Evolutionary conservation across 2,888 invertebrate genomes (phyloP).

Genomic region (Clanis bilineata): DNA sequence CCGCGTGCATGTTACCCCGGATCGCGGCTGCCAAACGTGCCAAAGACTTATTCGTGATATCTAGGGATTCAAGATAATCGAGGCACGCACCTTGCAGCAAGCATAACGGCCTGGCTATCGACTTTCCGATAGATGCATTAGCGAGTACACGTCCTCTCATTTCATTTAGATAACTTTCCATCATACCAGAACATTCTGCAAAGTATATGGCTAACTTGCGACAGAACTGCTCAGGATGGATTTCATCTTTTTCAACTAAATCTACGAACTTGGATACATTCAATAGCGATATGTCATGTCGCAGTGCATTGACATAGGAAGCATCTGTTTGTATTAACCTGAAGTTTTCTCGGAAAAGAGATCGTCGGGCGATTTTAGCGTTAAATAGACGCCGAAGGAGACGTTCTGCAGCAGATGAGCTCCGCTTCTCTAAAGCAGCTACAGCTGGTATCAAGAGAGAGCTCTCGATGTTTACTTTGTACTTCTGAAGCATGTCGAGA

Average conservation of each 20-base stretch:
- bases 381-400: slow-evolving; percentile 44
- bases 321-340: slow-evolving; percentile 41
- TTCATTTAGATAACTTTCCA: slow-evolving; percentile 29
- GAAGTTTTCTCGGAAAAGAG: slow-evolving; percentile 47
- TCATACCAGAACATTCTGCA: slow-evolving; percentile 46
- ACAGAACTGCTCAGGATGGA: slow-evolving; percentile 42
- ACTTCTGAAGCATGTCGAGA: slow-evolving; percentile 40
- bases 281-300: slow-evolving; percentile 46
- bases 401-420: slow-evolving; percentile 27
- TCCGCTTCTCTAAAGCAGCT: slow-evolving; percentile 30
- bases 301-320: slow-evolving; percentile 55
- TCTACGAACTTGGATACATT: slow-evolving; percentile 33
- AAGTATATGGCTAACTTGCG: slow-evolving; percentile 51
- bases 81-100: slow-evolving; percentile 24
- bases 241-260: slow-evolving; percentile 24
- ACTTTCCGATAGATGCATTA: slow-evolving; percentile 11
- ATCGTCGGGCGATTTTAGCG: slow-evolving; percentile 45
- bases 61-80: slow-evolving; percentile 18
- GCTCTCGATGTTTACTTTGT: slow-evolving; percentile 36
- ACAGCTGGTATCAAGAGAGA: slow-evolving; percentile 38
- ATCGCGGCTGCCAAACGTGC: slow-evolving; percentile 38
- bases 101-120: slow-evolving; percentile 29
- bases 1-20: slow-evolving; percentile 42
- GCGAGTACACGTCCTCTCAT: slow-evolving; percentile 18
- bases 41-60: slow-evolving; percentile 20